phyloP scores from a whole-genome alignment of 2,113 vertebrate species.

The Dasypus novemcinctus region DNA sequence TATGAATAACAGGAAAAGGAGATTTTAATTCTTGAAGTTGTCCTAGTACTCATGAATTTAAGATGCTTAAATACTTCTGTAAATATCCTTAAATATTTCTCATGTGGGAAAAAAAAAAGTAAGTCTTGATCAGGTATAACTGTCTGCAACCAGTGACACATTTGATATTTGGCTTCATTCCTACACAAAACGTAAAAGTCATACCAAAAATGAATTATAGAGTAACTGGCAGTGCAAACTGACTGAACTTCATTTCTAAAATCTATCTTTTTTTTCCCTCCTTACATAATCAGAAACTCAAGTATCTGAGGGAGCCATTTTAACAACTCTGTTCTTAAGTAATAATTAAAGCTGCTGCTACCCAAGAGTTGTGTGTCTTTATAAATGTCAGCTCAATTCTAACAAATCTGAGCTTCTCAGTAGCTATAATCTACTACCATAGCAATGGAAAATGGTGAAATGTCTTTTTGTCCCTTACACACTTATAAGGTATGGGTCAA shows the following conservation, averaged over 20 bases:
- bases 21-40: neutral
- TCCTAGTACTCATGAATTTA: neutral
- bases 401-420: neutral
- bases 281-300: constrained; percentile 55
- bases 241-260: constrained; percentile 47
- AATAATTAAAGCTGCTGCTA: constrained; percentile 36
- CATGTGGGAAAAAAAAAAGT: neutral
- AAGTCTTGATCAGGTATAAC: constrained; percentile 14
- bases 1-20: neutral
- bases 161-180: constrained; percentile 51
- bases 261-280: constrained; percentile 14
- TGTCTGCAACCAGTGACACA: neutral
- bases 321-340: constrained; percentile 50
- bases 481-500: neutral
- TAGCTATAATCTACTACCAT: neutral
- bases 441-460: neutral
- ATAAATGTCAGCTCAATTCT: constrained; percentile 48
- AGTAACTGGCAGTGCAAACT: neutral
- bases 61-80: neutral
- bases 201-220: constrained; percentile 35
- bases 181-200: constrained; percentile 40
- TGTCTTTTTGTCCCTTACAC: neutral
- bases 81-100: constrained; percentile 12
- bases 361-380: constrained; percentile 17
- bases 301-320: neutral